Percentiles rank a stretch among this genome's conserved stretches.
These are phyloP conservation scores for Typhlomys cinereus DNA, from an alignment of 2,113 vertebrate species.

Conservation along the genomic window DNA sequence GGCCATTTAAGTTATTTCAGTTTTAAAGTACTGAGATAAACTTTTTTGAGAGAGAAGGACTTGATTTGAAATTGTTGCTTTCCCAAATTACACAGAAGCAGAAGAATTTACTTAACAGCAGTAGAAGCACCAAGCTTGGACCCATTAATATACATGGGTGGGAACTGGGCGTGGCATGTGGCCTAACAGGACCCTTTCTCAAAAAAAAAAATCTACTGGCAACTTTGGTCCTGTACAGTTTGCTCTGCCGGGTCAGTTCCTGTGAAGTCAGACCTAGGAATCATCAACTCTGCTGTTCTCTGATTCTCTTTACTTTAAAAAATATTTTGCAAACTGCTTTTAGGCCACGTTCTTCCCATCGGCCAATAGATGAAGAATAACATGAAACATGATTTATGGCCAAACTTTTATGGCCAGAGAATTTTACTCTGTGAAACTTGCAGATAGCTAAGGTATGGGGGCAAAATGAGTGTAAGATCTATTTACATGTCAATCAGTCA, in stretches of 20 bases:
- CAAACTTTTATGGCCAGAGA: background rate
- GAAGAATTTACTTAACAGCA: background rate
- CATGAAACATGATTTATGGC: background rate
- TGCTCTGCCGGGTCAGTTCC: background rate
- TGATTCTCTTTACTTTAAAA: background rate
- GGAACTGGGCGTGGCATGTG: background rate
- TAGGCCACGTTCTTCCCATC: background rate
- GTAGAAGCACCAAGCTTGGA: background rate
- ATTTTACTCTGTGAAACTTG: background rate
- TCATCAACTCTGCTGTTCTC: background rate
- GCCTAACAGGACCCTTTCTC: background rate
- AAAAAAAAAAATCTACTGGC: background rate
- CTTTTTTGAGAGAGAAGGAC: background rate
- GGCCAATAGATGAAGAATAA: background rate
- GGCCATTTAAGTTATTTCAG: conserved; percentile 11
- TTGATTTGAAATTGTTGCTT: conserved; percentile 5
- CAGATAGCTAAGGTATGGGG: background rate
- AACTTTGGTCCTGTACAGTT: background rate
- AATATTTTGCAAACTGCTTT: background rate
- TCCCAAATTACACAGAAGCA: background rate
- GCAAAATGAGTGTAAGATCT: background rate
- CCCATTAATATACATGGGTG: too few species aligned
- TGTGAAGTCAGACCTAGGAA: background rate
- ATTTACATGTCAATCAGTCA: too few species aligned
- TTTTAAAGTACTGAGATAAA: conserved; percentile 39